Conservation (phyloP, 2,888 invertebrate species). For the Horisme vitalbata region DNA sequence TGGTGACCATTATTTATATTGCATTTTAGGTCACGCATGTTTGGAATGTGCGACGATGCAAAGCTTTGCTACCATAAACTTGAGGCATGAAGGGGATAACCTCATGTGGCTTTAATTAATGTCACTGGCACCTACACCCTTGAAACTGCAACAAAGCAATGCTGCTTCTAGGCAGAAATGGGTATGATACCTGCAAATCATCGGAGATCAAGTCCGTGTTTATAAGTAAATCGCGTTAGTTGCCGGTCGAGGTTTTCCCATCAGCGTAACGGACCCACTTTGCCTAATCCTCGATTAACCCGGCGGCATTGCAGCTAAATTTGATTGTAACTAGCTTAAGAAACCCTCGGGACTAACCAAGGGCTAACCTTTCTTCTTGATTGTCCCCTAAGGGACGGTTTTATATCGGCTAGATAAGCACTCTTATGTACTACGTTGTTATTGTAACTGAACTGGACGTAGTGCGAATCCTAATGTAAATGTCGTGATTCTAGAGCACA, state of each 20-base stretch:
- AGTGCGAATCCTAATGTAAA: constrained; percentile 18
- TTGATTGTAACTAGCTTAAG: constrained; percentile 57
- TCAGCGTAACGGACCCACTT: constrained; percentile 51
- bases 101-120: too few species aligned
- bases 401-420: constrained; percentile 36
- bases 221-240: constrained; percentile 34
- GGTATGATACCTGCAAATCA: constrained; percentile 28
- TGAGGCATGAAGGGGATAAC: too few species aligned
- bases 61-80: too few species aligned
- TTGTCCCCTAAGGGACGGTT: constrained; percentile 44
- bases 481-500: constrained; percentile 7
- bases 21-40: too few species aligned
- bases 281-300: constrained; percentile 57
- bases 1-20: too few species aligned
- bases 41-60: too few species aligned
- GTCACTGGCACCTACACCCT: too few species aligned
- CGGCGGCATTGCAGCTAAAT: constrained; percentile 56
- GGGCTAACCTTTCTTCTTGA: constrained; percentile 55
- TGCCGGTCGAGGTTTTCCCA: constrained; percentile 39
- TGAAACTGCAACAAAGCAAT: too few species aligned
- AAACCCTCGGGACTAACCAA: constrained; percentile 49
- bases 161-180: too few species aligned
- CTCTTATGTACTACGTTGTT: constrained; percentile 20
- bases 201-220: constrained; percentile 37
- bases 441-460: constrained; percentile 19